Conservation (phyloP, 1,140 invertebrate species). For the Aphidius gifuensis region DNA sequence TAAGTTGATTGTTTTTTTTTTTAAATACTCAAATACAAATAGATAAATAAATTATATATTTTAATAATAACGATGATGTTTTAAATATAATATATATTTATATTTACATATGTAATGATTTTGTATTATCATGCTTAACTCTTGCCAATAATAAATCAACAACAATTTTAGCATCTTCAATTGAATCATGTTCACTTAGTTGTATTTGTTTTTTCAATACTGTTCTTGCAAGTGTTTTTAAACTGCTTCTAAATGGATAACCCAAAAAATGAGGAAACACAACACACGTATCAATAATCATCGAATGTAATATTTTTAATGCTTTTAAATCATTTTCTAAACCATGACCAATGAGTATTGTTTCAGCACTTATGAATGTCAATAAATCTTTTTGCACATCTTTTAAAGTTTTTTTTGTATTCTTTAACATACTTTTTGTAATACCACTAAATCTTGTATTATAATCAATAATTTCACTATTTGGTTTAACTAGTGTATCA, state of each 20-base stretch:
- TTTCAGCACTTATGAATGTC: constrained; percentile 73
- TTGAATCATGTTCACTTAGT: constrained; percentile 71
- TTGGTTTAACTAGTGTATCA: constrained; percentile 76
- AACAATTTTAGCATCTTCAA: constrained; percentile 82
- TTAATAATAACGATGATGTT: too few relatives aligned
- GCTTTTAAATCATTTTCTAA: constrained; percentile 90
- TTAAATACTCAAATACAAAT: too few relatives aligned
- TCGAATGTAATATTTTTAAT: constrained; percentile 78
- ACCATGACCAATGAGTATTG: constrained; percentile 91
- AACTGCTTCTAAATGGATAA: constrained; percentile 71
- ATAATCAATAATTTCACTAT: constrained; percentile 74
- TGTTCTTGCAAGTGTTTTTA: constrained; percentile 69
- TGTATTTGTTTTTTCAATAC: constrained; percentile 78
- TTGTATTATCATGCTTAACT: constrained; percentile 59
- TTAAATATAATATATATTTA: too few relatives aligned
- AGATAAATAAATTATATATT: too few relatives aligned
- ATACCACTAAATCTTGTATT: constrained; percentile 86
- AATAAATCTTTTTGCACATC: constrained; percentile 85
- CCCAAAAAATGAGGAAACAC: constrained; percentile 81
- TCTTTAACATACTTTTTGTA: constrained; percentile 63
- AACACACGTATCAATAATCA: constrained; percentile 84
- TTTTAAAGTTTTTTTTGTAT: constrained; percentile 63
- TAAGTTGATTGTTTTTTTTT: too few relatives aligned
- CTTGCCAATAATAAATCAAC: constrained; percentile 80
- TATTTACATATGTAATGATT: background rate